These are phyloP conservation scores for Dryadula phaetusa DNA, from an alignment of 2,888 invertebrate species.

Conservation along the genomic window DNA sequence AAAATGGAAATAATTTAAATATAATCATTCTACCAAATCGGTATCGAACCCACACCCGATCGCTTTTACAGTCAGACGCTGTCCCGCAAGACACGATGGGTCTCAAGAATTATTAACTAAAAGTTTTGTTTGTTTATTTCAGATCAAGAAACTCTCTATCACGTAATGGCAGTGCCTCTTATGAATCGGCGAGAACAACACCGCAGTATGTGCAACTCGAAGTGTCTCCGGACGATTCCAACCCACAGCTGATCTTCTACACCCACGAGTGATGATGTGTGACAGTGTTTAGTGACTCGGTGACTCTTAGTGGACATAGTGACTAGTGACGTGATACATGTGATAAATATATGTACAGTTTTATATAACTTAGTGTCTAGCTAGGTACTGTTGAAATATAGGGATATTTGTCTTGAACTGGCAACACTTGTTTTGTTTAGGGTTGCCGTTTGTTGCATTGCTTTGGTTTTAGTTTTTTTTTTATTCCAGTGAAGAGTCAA, in stretches of 20 bases:
- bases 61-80: too few species aligned
- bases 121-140: too few species aligned
- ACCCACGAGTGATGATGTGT: slow-evolving; percentile 84
- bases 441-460: not conserved
- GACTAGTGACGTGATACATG: slow-evolving; percentile 22
- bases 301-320: slow-evolving; percentile 1
- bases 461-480: not conserved
- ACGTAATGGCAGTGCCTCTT: slow-evolving; percentile 67
- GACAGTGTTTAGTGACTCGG: slow-evolving; percentile 28
- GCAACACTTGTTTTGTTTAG: slow-evolving; percentile 6
- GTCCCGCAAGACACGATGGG: too few species aligned
- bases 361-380: slow-evolving; percentile 25
- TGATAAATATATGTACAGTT: slow-evolving; percentile 30
- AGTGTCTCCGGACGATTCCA: slow-evolving; percentile 84
- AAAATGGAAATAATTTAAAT: too few species aligned
- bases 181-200: slow-evolving; percentile 79
- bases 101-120: too few species aligned
- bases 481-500: not conserved
- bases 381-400: slow-evolving; percentile 18
- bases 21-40: too few species aligned
- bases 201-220: slow-evolving; percentile 79
- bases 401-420: slow-evolving; percentile 11
- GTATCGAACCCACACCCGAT: too few species aligned
- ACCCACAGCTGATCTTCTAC: slow-evolving; percentile 93
- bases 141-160: slow-evolving; percentile 83